A percentile compares a stretch with the other conserved stretches of the same genome.
These are phyloP conservation scores for Pedetes capensis DNA, from an alignment of 2,113 vertebrate genomes.

Conservation along the genomic window DNA sequence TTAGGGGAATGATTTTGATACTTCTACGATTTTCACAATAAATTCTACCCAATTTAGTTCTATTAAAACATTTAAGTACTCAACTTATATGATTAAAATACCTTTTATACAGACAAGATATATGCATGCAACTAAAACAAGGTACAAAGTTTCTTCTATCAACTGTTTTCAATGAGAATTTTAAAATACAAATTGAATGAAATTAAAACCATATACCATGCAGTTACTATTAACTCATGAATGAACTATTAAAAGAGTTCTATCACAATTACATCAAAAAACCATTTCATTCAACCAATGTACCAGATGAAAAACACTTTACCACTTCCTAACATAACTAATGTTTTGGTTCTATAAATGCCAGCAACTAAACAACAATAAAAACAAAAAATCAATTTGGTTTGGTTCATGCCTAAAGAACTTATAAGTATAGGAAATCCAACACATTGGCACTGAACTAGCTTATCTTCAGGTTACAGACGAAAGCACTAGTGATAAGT, in stretches of 20 bases:
- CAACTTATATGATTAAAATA: not conserved
- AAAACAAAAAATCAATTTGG: not conserved
- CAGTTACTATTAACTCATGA: not conserved
- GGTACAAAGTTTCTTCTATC: not conserved
- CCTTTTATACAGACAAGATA: not conserved
- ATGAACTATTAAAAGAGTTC: not conserved
- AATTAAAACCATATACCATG: constrained; percentile 18
- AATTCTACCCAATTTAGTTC: not conserved
- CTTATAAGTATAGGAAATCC: not conserved
- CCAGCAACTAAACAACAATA: not conserved
- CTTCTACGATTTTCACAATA: not conserved
- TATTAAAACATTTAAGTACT: constrained; percentile 21
- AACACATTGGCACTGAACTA: not conserved
- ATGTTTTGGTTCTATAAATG: not conserved
- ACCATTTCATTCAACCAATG: constrained; percentile 33
- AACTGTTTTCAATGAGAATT: constrained; percentile 49
- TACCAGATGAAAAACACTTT: not conserved
- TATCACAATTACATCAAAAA: constrained; percentile 24
- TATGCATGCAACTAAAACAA: not conserved
- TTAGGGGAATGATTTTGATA: not conserved
- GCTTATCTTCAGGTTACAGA: not conserved
- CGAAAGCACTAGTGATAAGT: not conserved
- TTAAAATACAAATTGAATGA: not conserved
- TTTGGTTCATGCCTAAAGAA: not conserved
- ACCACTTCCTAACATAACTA: not conserved